Base-by-base conservation (phyloP, 2,113 vertebrate species). In the Nothocercus julius region DNA sequence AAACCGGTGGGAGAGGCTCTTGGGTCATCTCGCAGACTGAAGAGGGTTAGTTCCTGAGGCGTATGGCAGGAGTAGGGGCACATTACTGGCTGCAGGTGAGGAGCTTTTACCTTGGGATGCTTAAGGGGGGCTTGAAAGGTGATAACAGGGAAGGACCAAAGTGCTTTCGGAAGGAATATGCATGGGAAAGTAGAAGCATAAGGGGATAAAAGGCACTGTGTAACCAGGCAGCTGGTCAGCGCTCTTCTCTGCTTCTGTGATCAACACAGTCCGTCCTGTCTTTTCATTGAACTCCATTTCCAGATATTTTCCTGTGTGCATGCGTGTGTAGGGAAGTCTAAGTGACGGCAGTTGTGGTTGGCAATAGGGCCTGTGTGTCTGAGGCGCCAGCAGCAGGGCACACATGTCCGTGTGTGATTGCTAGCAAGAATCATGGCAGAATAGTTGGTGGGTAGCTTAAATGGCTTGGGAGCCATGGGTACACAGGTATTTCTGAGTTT, bases 321-420 rank as follows among this genome's bases (percentile, higher is more conserved):
- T 11, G 19, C 36, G 49, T 16, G 42, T 34, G 14, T 11, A 2
- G 3, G 21, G 58, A 27, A 49, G 21, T 79, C 59, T 81, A 25
- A 1, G 7, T 56, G 79, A 19, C 13, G 36, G 66, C 78, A 53
- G 32, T 21, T 34, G 75, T 44, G 25, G 19, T 38, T 0, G 61
- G 15, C 40, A 75, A 56, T 17, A 66, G 66, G 14, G 9, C 25
- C 12, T 24, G 30, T 7, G 45, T 0, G 3, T 38, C 40, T 19
- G 9, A 15, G 24, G 34, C 32, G 16, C 34, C 27, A 78, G 44
- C 34, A 58, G 8, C 58, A 69, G 38, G 34, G 30, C 44, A 27
- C 4, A 13, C 5, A 18, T 61, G 59, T 7, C 0, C 0, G 10
- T 32, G 38, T 20, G 53, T 54, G 27, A 54, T 30, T 19, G 25